These are phyloP conservation scores for Planococcus citri DNA, from an alignment of 1,140 invertebrate genomes.

Conservation along the genomic window DNA sequence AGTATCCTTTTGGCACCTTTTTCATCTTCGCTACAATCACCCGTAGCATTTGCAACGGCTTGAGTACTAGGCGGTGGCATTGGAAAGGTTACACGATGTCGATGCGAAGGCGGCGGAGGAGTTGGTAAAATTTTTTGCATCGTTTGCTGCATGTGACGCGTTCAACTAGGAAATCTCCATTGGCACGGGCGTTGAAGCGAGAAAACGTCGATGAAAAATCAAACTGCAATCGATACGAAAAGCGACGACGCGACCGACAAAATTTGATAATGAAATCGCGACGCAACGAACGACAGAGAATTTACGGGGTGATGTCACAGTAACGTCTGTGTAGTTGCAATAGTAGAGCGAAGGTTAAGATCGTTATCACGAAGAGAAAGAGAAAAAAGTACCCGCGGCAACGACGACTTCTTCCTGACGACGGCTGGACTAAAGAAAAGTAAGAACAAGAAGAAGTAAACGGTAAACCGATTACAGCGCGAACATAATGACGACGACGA, in stretches of 20 bases:
- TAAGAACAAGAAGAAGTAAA: not conserved
- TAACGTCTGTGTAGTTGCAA: constrained; percentile 11
- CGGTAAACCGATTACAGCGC: not conserved
- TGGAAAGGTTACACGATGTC: not conserved
- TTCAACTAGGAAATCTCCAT: not conserved
- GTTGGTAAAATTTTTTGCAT: constrained; percentile 17
- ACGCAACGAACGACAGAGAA: not conserved
- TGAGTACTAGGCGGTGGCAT: not conserved
- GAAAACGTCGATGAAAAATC: not conserved
- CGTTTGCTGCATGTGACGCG: constrained; percentile 3
- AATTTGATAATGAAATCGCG: not conserved
- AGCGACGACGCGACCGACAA: not conserved
- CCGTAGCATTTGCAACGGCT: not conserved
- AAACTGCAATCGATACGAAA: not conserved
- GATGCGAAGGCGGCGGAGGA: not conserved
- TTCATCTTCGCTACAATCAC: constrained; percentile 40
- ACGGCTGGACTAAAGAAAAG: constrained; percentile 7
- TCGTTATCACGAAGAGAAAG: constrained; percentile 12
- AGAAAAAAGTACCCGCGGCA: constrained; percentile 10
- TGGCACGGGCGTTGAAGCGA: not conserved
- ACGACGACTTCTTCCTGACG: not conserved
- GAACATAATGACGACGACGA: constrained; percentile 13
- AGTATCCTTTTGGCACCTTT: constrained; percentile 50
- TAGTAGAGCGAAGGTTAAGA: constrained; percentile 15
- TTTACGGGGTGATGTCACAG: not conserved